These are phyloP conservation scores for Ceuthmochares aereus DNA, from an alignment of 2,113 vertebrate genomes.

Conservation along the genomic window DNA sequence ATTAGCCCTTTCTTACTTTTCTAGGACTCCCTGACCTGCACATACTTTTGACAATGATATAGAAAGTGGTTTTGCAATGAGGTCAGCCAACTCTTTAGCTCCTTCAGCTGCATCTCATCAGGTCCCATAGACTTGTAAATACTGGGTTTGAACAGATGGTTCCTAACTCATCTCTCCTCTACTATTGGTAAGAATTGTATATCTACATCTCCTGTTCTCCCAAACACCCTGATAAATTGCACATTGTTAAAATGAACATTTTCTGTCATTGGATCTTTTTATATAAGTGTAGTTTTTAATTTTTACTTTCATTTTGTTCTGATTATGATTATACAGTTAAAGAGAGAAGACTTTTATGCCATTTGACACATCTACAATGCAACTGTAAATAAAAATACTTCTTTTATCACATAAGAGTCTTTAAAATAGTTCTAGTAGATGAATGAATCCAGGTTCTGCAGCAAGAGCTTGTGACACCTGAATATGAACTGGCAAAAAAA, in stretches of 20 bases:
- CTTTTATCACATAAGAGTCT: background rate
- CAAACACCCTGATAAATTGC: background rate
- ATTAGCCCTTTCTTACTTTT: background rate
- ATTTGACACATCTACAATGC: background rate
- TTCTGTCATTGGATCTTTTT: background rate
- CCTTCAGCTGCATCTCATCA: background rate
- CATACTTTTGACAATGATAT: background rate
- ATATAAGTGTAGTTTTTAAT: background rate
- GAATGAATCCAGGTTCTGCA: background rate
- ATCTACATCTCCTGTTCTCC: background rate
- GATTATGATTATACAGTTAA: background rate
- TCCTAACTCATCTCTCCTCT: background rate
- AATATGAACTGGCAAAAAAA: background rate
- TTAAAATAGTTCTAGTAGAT: background rate
- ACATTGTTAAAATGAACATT: background rate
- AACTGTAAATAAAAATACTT: slow-evolving; percentile 19
- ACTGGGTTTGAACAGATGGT: background rate
- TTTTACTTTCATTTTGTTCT: background rate
- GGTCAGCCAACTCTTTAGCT: background rate
- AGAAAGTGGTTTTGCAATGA: background rate
- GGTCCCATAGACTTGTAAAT: background rate
- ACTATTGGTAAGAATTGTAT: background rate
- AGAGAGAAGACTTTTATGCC: background rate
- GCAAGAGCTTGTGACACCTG: background rate
- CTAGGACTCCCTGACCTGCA: background rate